Evolutionary conservation across 2,888 invertebrate species (phyloP).

Genomic region (Myopa testacea): DNA sequence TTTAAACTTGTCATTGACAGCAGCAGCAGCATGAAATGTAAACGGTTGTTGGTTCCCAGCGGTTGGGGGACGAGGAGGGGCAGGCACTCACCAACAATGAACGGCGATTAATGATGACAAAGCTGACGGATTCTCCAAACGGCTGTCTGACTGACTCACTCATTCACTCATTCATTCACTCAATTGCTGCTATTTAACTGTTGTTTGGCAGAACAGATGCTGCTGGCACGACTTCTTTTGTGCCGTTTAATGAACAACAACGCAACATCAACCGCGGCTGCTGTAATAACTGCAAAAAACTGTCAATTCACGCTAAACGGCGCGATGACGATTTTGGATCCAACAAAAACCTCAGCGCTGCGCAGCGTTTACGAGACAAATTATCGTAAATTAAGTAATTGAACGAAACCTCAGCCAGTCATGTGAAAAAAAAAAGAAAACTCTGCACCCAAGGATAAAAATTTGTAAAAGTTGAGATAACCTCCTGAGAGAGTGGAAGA

Average conservation of each 20-base stretch:
- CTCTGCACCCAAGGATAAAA: not conserved
- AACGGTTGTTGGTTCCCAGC: not conserved
- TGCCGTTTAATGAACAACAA: not conserved
- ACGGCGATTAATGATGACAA: conserved; percentile 29
- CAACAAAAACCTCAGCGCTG: not conserved
- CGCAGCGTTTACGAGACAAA: conserved; percentile 31
- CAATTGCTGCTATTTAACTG: conserved; percentile 16
- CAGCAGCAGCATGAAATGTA: conserved; percentile 13
- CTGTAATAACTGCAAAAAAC: conserved; percentile 11
- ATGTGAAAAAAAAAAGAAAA: not conserved
- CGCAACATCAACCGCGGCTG: not conserved
- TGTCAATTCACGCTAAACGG: conserved; percentile 29
- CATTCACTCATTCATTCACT: not conserved
- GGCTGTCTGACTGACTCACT: not conserved
- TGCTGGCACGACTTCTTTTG: conserved; percentile 16
- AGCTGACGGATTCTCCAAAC: conserved; percentile 8
- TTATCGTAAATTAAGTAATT: conserved; percentile 39
- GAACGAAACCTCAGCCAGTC: not conserved
- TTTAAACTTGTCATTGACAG: conserved; percentile 6
- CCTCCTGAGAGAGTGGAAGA: not conserved
- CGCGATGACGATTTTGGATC: conserved; percentile 18
- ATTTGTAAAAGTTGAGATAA: not conserved
- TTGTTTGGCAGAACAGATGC: conserved; percentile 18
- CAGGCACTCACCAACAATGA: not conserved
- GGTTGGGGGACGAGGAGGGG: not conserved